Evolutionary conservation across 1,140 invertebrate species (phyloP).

Genomic region (Popillia japonica): DNA sequence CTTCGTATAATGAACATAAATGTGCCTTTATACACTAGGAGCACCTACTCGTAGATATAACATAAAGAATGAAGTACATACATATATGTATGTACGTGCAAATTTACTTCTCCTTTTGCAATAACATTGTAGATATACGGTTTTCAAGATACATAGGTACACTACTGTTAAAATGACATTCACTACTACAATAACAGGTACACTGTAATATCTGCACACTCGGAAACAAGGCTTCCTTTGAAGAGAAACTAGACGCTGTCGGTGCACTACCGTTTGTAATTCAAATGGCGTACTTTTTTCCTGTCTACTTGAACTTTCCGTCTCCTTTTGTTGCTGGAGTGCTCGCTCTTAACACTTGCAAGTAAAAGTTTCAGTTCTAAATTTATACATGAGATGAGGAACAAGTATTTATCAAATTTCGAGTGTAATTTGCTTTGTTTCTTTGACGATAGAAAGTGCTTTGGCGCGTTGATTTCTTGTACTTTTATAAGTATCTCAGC

Average conservation of each 20-base stretch:
- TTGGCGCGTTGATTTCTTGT: background rate
- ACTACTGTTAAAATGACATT: background rate
- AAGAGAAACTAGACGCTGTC: background rate
- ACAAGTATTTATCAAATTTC: conserved; percentile 27
- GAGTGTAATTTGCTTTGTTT: conserved; percentile 17
- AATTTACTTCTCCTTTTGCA: too few species aligned
- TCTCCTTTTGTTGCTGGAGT: conserved; percentile 8
- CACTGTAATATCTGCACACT: background rate
- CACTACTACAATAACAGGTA: background rate
- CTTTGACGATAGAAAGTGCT: background rate
- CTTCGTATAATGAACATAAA: too few species aligned
- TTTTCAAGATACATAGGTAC: background rate
- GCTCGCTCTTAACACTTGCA: conserved; percentile 12
- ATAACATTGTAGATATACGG: too few species aligned
- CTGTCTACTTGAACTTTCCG: conserved; percentile 8
- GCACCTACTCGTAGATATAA: too few species aligned
- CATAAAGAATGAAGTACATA: too few species aligned
- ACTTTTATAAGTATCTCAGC: background rate
- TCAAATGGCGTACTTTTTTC: conserved; percentile 9
- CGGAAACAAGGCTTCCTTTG: background rate
- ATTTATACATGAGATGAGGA: conserved; percentile 21
- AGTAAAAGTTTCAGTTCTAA: conserved; percentile 23
- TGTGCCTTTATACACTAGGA: too few species aligned
- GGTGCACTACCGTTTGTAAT: background rate
- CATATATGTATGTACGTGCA: too few species aligned